Percentiles rank a stretch among this genome's conserved stretches.
phyloP scores from a whole-genome alignment of 2,797 vertebrate genomes.

The Spinus pinus region DNA sequence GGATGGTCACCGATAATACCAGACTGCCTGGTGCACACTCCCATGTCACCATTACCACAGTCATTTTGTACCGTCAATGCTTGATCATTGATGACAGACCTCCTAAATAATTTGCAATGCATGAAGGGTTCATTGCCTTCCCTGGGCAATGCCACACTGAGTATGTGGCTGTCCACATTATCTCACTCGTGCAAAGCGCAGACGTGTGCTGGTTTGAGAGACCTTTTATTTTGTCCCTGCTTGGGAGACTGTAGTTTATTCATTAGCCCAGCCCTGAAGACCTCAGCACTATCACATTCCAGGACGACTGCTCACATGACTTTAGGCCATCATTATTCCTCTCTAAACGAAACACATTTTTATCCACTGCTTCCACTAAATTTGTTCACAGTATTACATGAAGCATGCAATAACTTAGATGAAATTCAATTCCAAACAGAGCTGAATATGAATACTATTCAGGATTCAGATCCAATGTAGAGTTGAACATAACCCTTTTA shows the following conservation, averaged over 20 bases:
- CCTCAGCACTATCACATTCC: background rate
- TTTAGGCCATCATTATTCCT: background rate
- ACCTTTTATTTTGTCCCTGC: background rate
- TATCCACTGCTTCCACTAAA: background rate
- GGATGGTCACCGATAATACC: background rate
- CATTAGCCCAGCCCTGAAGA: background rate
- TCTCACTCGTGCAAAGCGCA: background rate
- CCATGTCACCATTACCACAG: background rate
- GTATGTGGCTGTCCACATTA: background rate
- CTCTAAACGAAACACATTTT: background rate
- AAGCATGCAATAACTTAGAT: background rate
- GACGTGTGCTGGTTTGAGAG: background rate
- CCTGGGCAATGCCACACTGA: background rate
- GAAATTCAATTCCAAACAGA: background rate
- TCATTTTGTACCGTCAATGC: background rate
- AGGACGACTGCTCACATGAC: background rate
- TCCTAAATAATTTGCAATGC: background rate
- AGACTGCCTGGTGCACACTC: background rate
- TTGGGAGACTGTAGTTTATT: background rate
- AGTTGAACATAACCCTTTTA: background rate
- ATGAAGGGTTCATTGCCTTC: background rate
- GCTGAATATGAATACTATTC: background rate
- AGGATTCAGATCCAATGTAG: background rate
- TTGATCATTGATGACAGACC: background rate
- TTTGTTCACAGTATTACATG: background rate